Conservation (phyloP, 2,888 invertebrate genomes). For the Drosophila parthenogenetica region DNA sequence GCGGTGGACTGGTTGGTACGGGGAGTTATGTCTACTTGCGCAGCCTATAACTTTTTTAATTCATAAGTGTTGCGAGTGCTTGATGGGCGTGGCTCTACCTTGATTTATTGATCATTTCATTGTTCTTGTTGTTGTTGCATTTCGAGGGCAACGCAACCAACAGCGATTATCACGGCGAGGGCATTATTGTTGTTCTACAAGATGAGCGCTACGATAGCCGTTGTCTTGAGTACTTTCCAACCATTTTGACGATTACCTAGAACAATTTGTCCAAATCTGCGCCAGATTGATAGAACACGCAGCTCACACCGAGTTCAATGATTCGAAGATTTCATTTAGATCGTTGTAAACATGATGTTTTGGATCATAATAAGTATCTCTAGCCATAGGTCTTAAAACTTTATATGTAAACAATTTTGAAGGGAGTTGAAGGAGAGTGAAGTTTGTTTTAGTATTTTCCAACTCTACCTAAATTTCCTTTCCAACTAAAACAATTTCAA, state of each 20-base stretch:
- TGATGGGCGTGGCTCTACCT: conserved; percentile 58
- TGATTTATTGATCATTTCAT: conserved; percentile 62
- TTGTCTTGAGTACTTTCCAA: conserved; percentile 4
- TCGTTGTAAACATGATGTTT: neutral
- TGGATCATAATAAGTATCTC: too few relatives aligned
- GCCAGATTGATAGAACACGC: conserved; percentile 2
- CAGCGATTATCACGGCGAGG: conserved; percentile 21
- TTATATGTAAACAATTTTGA: too few relatives aligned
- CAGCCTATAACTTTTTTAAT: conserved; percentile 53
- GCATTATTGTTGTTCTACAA: conserved; percentile 16
- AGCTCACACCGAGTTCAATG: neutral
- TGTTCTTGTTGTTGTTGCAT: conserved; percentile 12
- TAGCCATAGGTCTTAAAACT: too few relatives aligned
- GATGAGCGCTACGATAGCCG: conserved; percentile 10
- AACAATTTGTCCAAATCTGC: conserved; percentile 1
- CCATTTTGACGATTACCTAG: conserved; percentile 13
- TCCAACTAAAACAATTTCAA: neutral
- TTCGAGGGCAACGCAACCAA: conserved; percentile 4
- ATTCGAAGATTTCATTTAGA: neutral
- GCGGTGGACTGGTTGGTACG: neutral
- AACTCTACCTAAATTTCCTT: too few relatives aligned
- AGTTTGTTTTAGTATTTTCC: too few relatives aligned
- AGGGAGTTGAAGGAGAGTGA: too few relatives aligned
- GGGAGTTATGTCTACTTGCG: neutral
- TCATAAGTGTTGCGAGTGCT: conserved; percentile 49